These are phyloP conservation scores for Pandemis corylana DNA, from an alignment of 2,888 invertebrate genomes.

Conservation along the genomic window DNA sequence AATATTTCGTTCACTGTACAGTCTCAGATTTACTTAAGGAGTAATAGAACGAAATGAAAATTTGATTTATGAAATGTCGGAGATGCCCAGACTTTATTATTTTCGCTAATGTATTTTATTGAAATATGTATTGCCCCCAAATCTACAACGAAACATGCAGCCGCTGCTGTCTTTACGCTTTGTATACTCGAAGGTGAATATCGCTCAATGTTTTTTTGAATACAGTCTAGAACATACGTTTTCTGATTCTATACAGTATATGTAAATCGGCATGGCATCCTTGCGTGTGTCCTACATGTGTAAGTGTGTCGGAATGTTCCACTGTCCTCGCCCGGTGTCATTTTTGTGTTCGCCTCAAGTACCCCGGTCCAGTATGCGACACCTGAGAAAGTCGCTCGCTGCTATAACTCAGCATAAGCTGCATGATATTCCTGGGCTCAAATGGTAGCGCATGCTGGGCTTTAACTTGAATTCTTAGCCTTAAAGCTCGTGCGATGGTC, in stretches of 20 bases:
- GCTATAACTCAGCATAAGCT: neutral
- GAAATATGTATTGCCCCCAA: slow-evolving; percentile 4
- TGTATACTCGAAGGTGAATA: slow-evolving; percentile 13
- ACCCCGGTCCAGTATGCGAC: neutral
- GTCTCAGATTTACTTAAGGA: neutral
- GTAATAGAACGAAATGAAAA: neutral
- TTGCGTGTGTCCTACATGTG: slow-evolving; percentile 27
- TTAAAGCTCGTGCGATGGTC: slow-evolving; percentile 4
- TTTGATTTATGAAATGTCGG: slow-evolving; percentile 4
- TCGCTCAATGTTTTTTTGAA: neutral
- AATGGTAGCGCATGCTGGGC: neutral
- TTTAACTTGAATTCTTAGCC: neutral
- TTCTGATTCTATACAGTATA: slow-evolving; percentile 1
- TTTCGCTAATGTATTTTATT: neutral
- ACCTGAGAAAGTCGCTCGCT: neutral
- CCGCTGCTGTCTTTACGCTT: slow-evolving; percentile 12
- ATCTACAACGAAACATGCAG: slow-evolving; percentile 10
- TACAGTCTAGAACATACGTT: slow-evolving; percentile 1
- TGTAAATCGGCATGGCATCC: slow-evolving; percentile 31
- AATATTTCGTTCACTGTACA: neutral
- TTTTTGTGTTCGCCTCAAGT: slow-evolving; percentile 24
- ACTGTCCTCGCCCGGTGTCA: slow-evolving; percentile 22
- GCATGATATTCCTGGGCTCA: neutral
- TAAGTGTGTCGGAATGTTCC: slow-evolving; percentile 32
- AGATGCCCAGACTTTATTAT: neutral